Conservation (phyloP, 2,113 vertebrate species). For the Donacobius atricapilla region DNA sequence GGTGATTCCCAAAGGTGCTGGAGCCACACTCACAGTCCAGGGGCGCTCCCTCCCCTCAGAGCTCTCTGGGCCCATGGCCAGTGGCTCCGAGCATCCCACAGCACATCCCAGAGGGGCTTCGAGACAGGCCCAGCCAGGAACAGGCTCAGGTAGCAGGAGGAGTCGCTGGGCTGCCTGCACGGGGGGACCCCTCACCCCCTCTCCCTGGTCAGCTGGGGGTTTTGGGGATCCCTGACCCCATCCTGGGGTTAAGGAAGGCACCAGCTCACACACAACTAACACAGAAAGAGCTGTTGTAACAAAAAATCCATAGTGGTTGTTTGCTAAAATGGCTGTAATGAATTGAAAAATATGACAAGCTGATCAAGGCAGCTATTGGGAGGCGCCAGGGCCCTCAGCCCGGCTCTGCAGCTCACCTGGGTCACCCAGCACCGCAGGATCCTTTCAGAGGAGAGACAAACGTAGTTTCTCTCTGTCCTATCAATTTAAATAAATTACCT, state of each 20-base stretch:
- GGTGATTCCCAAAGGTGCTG: neutral
- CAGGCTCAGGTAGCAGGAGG: fast-evolving
- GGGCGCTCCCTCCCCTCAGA: neutral
- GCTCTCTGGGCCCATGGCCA: neutral
- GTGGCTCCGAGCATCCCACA: neutral
- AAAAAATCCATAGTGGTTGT: neutral
- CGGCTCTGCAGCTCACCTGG: neutral
- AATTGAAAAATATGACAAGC: neutral
- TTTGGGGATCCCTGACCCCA: neutral
- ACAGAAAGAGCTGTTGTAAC: neutral
- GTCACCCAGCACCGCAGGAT: neutral
- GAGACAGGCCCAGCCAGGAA: neutral
- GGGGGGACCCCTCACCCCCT: neutral
- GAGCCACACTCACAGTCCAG: neutral
- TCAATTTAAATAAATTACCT: slow-evolving; percentile 62
- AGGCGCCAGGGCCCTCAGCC: neutral
- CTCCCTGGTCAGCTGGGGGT: neutral
- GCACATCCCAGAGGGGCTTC: neutral
- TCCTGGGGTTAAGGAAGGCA: neutral
- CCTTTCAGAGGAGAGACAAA: neutral
- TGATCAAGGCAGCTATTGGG: neutral
- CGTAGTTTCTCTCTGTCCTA: neutral
- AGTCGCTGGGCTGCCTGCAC: neutral
- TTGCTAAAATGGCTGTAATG: neutral
- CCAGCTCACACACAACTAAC: neutral